Conservation (phyloP, 2,888 invertebrate genomes). For the Amphimallon solstitiale region DNA sequence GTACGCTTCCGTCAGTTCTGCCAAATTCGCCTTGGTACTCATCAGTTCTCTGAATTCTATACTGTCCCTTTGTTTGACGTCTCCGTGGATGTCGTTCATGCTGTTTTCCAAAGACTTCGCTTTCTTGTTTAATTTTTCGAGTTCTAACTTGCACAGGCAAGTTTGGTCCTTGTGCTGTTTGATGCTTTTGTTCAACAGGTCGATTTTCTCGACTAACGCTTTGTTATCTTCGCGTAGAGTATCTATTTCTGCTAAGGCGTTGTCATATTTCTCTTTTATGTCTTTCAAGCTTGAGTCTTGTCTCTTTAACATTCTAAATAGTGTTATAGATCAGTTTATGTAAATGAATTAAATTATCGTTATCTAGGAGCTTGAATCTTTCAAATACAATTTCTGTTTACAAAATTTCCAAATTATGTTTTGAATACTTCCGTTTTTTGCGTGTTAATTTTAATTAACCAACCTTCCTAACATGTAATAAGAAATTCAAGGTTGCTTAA, state of each 20-base stretch:
- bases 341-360: no score
- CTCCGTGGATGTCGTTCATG: background rate
- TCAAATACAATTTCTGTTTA: no score
- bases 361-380: no score
- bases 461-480: no score
- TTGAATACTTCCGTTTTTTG: no score
- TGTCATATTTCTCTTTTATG: constrained; percentile 12
- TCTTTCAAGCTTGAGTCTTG: constrained; percentile 17
- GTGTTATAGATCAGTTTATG: no score
- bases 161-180: constrained; percentile 42
- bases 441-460: no score
- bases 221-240: constrained; percentile 34
- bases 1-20: background rate
- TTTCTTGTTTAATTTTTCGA: constrained; percentile 36
- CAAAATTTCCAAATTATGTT: no score
- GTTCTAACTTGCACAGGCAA: constrained; percentile 38
- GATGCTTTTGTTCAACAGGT: constrained; percentile 29
- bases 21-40: background rate
- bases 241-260: constrained; percentile 13
- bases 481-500: no score
- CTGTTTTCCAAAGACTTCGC: constrained; percentile 20
- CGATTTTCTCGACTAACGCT: constrained; percentile 34
- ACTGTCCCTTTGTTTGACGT: background rate
- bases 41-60: background rate
- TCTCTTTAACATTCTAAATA: background rate